Base-by-base conservation (phyloP, 1,140 invertebrate species). In the Drosophila tristis region DNA sequence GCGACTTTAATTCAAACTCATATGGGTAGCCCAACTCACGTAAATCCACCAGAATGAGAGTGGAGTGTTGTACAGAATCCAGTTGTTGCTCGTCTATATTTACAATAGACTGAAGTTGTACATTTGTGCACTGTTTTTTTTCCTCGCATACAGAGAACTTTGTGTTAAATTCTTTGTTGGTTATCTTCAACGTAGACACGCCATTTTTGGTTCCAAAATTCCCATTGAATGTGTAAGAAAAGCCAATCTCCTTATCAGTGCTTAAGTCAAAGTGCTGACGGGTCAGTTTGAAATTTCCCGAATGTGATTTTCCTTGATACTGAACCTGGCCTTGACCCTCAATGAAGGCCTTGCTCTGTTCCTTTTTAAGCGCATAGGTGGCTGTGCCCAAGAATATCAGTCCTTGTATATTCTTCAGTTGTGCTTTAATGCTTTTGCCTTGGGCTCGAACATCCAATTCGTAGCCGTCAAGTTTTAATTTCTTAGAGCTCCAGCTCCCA, bases 131-230 rank as follows among this genome's bases (percentile, higher is more conserved):
- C 68, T 96, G 94, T 66, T 96, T 96, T 89, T 95, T 96, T 82
- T 96, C 95, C 62, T 96, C 95, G 85, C 96, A 96, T 87, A 95
- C 95, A 5, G 95, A 95, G 47, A 95, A 94, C 31, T 95, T 94
- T 5, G 94, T 92, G 74, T 95, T 95, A 67, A 95, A 94, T 65
- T 95, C 95, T 60, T 95, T 93, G 82, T 96, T 95, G 26, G 95
- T 95, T 6, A 95, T 78, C 66, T 95, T 95, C 2, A 95, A 90
- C 71, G 96, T 96, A 0, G 94, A 94, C 16, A 96, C 91, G 7
- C 93, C 89, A 13, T 93, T 94, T 23, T 92, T 93, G 0, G 92
- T 91, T 29, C 93, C 93, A 63, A 94, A 93, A 57, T 93, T 93
- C 3, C 93, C 92, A 66, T 94, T 93, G 7, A 94, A 79, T 0